Evolutionary conservation across 2,888 invertebrate species (phyloP), one percentile per base, ranked within the genome.

Genomic region (Volucella inanis): DNA sequence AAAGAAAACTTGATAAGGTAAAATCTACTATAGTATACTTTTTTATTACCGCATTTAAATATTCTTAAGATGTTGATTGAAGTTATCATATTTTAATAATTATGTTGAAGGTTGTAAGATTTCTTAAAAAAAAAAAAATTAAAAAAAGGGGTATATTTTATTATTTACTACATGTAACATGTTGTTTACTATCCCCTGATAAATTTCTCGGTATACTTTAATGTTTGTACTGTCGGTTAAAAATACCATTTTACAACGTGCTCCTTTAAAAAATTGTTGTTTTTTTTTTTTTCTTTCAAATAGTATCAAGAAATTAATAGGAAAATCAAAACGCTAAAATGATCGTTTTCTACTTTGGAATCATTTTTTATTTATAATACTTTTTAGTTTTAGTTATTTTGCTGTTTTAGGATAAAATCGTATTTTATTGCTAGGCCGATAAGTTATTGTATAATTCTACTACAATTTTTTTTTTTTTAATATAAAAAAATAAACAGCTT

Each of bases 181-280:
- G 22, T 57, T 67, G 15, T 41, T 45, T 39, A 54, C 18, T 70
- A 76, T 59, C 70, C 83, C 75, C 55, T 68, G 85, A 68, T 77
- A 47, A 72, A 67, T 72, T 54, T 65, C 68, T 81, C 38, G 52
- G 85, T 85, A 85, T 85, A 85, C 85, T 81, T 87, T 88, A 84
- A 87, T 82, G 85, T 90, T 91, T 91, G 91, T 91, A 91, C 91
- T 91, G 87, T 89, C 89, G 90, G 90, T 88, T 89, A 89, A 89
- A 88, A 89, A 89, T 89, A 90, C 88, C 91, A 91, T 91, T 90
- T 91, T 91, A 91, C 90, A 91, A 89, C 87, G 91, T 91, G 90
- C 90, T 90, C 90, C 85, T 78, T 80, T 72, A 61, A 70, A 64
- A 70, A 89, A 87, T 84, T 87, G 81, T 82, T 76, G 31, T 64